phyloP scores from a whole-genome alignment of 2,888 invertebrate genomes.

The Campopleginae sp. region DNA sequence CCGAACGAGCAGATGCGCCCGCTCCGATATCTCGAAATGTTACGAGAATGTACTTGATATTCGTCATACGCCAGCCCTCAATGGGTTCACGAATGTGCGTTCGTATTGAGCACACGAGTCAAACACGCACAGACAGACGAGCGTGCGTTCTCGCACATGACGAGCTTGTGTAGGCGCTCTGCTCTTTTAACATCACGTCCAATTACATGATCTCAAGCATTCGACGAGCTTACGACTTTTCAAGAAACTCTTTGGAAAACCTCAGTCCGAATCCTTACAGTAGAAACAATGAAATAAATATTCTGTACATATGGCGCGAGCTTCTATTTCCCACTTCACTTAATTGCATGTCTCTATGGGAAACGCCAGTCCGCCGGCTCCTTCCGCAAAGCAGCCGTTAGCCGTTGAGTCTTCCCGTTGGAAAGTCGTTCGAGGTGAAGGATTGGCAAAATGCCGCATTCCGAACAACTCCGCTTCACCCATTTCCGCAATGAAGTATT shows the following conservation, averaged over 20 bases:
- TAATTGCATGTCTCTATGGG: no score
- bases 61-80: constrained; percentile 2
- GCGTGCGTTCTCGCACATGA: not conserved
- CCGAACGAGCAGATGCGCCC: constrained; percentile 37
- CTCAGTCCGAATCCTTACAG: no score
- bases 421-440: not conserved
- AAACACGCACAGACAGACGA: not conserved
- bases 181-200: not conserved
- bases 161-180: not conserved
- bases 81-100: not conserved
- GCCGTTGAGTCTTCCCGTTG: not conserved
- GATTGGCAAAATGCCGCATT: constrained; percentile 14
- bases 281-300: no score
- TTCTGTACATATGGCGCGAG: no score
- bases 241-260: no score
- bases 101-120: not conserved
- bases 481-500: constrained; percentile 28
- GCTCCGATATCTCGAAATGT: constrained; percentile 43
- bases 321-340: no score
- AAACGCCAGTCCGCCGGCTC: not conserved
- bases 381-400: not conserved
- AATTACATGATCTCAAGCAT: not conserved
- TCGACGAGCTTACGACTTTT: not conserved
- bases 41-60: constrained; percentile 19
- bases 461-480: not conserved